Evolutionary conservation across 2,888 invertebrate genomes (phyloP), one percentile per base, ranked within the genome.

Genomic region (Pimpla rufipes): DNA sequence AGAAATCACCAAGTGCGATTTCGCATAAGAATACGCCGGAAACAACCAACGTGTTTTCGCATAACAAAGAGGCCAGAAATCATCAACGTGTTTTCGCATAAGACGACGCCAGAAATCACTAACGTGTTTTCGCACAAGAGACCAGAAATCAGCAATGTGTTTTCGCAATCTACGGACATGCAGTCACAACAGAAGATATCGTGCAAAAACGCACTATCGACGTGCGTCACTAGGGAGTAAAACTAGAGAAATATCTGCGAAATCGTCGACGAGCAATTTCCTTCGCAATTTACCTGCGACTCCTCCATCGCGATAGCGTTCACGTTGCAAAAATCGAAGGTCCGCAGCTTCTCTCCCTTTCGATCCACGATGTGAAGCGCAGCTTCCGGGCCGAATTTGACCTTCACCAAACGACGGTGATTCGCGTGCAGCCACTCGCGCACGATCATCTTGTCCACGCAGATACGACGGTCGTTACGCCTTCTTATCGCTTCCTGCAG

Each of bases 401-500:
- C 95, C 88, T 98, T 98, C 0, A 98, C 98, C 52, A 97, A 93
- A 0, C 98, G 95, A 88, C 98, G 97, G 93, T 98, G 96, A 88
- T 98, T 98, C 0, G 98, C 98, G 91, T 98, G 98, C 18, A 98
- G 94, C 98, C 98, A 98, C 93, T 98, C 98, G 40, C 98, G 96
- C 55, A 98, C 98, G 62, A 98, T 95, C 97, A 98, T 98, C 91
- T 98, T 98, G 90, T 98, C 98, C 0, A 98, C 97, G 5, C 97
- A 96, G 0, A 96, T 95, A 94, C 95, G 95, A 2, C 94, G 94
- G 40, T 90, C 90, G 75, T 93, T 93, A 7, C 93, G 95, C 93
- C 95, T 95, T 93, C 96, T 92, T 93, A 94, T 93, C 74, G 96
- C 96, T 89, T 97, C 97, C 90, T 98, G 98, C 79, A 97, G 96